Base-by-base conservation (phyloP, 2,113 vertebrate species). In the Brachyhypopomus occidentalis region DNA sequence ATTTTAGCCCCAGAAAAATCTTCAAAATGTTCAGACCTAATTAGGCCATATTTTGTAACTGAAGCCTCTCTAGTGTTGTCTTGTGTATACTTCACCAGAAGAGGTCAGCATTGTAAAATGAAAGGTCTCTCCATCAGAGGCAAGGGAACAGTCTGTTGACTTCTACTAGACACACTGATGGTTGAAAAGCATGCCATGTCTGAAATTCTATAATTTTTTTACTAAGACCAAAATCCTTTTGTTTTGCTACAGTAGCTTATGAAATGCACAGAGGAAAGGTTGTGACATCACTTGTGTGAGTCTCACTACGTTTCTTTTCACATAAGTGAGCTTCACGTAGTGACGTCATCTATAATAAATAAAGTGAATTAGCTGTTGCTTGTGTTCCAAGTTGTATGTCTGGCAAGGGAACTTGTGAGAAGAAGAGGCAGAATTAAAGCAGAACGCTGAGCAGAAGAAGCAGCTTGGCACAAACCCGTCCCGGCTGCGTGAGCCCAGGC, bases 361-460 rank as follows among this genome's bases (percentile, higher is more conserved):
- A 36, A 78, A 58, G 34, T 19, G 11, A 59, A 60, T 41, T 71
- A 59, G 34, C 27, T 23, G 27, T 38, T 58, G 66, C 58, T 25
- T 19, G 9, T 5, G 23, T 69, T 25, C 55, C 55, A 27, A 2
- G 20, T 23, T 58, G 27, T 20, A 78, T 27, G 36, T 69, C 48
- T 30, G 14, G 45, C 8, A 16, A 4, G 16, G 36, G 30, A 71
- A 81, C 66, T 7, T 38, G 25, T 12, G 0, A 66, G 23, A 30
- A 5, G 48, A 66, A 38, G 36, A 23, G 55, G 45, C 59, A 8
- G 17, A 66, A 63, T 72, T 79, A 38, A 73, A 64, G 30, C 56
- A 83, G 75, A 79, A 34, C 73, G 70, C 78, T 58, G 58, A 66
- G 27, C 38, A 20, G 23, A 20, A 8, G 70, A 59, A 56, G 41